Evolutionary conservation across 2,113 vertebrate species (phyloP), one percentile per base, ranked within the genome.

Genomic region (Plecturocebus donacophilus): DNA sequence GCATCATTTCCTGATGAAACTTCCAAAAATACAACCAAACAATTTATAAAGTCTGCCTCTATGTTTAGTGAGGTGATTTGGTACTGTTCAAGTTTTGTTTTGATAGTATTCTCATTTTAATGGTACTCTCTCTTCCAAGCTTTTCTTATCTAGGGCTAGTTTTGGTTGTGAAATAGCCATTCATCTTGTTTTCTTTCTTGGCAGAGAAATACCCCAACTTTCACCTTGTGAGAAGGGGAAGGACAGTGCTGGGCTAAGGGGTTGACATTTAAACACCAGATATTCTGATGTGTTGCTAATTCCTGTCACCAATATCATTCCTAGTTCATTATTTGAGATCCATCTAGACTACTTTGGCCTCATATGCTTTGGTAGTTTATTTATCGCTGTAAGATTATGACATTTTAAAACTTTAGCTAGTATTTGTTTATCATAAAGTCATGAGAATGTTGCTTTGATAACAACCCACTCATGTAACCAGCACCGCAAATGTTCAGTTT

Each of bases 1-100:
- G 8, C 14, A 70, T 75, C 17, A 61, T 49, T 93, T 95, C 20
- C n/a, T 95, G 87, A 83, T 93, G 82, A 91, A 76, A 9, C 11
- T 87, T 73, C 38, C 20, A 93, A 93, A 93, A 93, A 90, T 54
- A 92, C 61, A 83, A 75, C 25, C 42, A 90, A 76, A 76, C 25
- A 92, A 17, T n/a, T 75, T 76, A 38, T 96, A 93, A 94, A 81
- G 89, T 97, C 70, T 93, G 30, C 35, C 90, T 42, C 23, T 90
- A 81, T 52, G 5, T 77, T 40, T 17, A 83, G 21, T 64, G 35
- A 87, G 11, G 68, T 86, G 30, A 77, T 91, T 87, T 87, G 9
- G 23, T 30, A 80, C 6, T 25, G 47, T 8, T 47, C 40, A 80
- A 87, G 40, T 66, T 83, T 95, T 58, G 49, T 38, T 25, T 89